Evolutionary conservation across 2,888 invertebrate species (phyloP).

Genomic region (Elysia crispata): DNA sequence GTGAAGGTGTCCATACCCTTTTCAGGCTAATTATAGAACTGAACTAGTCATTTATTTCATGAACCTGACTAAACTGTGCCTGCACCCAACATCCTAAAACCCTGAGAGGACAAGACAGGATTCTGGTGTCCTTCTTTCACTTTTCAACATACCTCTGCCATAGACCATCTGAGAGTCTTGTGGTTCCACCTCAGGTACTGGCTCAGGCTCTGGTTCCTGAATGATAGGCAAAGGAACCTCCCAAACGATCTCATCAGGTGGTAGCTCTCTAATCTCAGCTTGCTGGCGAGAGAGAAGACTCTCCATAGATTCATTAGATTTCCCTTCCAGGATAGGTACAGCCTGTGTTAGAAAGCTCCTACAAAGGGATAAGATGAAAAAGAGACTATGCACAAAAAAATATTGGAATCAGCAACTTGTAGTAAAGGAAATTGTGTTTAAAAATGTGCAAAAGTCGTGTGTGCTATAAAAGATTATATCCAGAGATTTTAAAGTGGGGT

Average conservation of each 20-base stretch:
- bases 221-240: conserved; percentile 56
- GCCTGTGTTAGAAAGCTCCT: conserved; percentile 52
- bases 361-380: neutral
- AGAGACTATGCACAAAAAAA: neutral
- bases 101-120: too few species aligned
- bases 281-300: conserved; percentile 32
- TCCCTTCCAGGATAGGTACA: conserved; percentile 44
- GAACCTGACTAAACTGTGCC: too few species aligned
- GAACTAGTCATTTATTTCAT: too few species aligned
- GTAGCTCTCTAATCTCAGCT: conserved; percentile 51
- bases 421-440: neutral
- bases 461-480: neutral
- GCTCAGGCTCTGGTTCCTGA: conserved; percentile 43
- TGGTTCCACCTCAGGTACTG: neutral
- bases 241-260: conserved; percentile 57
- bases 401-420: neutral
- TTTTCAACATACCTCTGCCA: conserved; percentile 18
- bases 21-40: too few species aligned
- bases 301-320: conserved; percentile 39
- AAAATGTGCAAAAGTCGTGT: neutral
- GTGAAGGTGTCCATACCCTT: too few species aligned
- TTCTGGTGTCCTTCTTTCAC: too few species aligned
- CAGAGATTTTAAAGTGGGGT: too few species aligned
- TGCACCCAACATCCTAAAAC: too few species aligned
- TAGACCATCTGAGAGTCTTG: conserved; percentile 30